Evolutionary conservation across 2,888 invertebrate species (phyloP), one percentile per base, ranked within the genome.

Genomic region (Sussaba pulchella): DNA sequence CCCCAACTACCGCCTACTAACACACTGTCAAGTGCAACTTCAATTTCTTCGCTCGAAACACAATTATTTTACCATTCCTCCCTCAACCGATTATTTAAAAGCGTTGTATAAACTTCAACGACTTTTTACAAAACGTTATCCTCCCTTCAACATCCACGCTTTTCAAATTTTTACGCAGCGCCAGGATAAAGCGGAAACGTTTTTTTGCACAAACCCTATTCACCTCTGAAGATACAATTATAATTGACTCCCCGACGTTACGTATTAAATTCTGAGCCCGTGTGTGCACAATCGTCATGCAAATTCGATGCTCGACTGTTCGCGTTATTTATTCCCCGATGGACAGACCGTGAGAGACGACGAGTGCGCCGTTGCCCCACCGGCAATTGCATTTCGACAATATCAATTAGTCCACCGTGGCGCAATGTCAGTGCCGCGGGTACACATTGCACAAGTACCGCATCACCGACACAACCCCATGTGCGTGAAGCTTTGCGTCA

Each of bases 381-480:
- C 47, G 63, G 41, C 47, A 77, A 81, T 77, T 73, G 69, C 63
- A 77, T 81, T 73, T 73, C 69, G 69, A 64, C 69, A 57, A 69
- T 70, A 77, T 77, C 76, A 76, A 81, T 81, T 81, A 81, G 72
- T 69, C 54, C 43, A 2, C 9, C 21, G 43, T 61, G 36, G 14
- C 24, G n/a, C 19, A 39, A 14, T 39, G 19, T 14, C n/a, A 2
- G 47, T 24, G 26, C 12, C 47, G 12, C 9, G 31, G 19, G 52
- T 31, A 36, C 17, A 61, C 36, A 21, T 45, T 24, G 26, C 70
- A 54, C 17, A 14, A 12, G 6, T 19, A 21, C 17, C 36, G 12
- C 39, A 5, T 19, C 21, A 39, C n/a, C n/a, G 21, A 21, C 5
- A 26, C 9, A 4, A 14, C 43, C 4, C 10, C 21, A n/a, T 31